A percentile compares a stretch with the other conserved stretches of the same genome.
Evolutionary conservation across 2,113 vertebrate species (phyloP).

Genomic region (Pseudonaja textilis): DNA sequence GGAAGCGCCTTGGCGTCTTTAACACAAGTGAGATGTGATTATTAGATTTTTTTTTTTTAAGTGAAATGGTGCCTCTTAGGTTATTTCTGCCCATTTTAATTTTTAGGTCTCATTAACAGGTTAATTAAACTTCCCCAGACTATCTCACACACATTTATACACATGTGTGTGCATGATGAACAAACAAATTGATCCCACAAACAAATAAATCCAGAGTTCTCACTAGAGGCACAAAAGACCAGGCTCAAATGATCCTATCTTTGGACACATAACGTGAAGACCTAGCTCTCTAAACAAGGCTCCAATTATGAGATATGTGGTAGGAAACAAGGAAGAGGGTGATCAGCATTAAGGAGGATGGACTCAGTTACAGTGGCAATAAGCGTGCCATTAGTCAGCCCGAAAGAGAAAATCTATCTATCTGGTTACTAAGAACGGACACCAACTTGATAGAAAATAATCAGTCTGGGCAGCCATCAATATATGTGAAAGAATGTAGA

Average conservation of each 20-base stretch:
- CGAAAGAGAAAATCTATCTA: background rate
- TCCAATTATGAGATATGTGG: background rate
- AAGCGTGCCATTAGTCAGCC: background rate
- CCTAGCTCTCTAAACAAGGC: background rate
- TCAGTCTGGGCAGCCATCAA: background rate
- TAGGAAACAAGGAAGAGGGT: background rate
- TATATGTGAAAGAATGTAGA: background rate
- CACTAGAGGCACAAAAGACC: background rate
- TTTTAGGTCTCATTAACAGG: no score
- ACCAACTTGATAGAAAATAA: background rate
- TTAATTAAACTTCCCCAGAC: background rate
- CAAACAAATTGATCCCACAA: background rate
- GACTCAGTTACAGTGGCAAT: background rate
- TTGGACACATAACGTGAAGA: background rate
- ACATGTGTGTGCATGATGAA: background rate
- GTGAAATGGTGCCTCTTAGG: no score
- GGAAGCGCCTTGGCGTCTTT: background rate
- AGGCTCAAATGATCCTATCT: background rate
- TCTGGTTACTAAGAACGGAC: background rate
- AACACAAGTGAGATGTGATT: no score
- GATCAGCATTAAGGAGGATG: background rate
- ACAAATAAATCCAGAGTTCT: background rate
- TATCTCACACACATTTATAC: background rate
- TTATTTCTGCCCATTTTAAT: no score
- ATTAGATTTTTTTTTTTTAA: no score